These are phyloP conservation scores for Cancer borealis DNA, from an alignment of 2,888 invertebrate genomes.

Conservation along the genomic window DNA sequence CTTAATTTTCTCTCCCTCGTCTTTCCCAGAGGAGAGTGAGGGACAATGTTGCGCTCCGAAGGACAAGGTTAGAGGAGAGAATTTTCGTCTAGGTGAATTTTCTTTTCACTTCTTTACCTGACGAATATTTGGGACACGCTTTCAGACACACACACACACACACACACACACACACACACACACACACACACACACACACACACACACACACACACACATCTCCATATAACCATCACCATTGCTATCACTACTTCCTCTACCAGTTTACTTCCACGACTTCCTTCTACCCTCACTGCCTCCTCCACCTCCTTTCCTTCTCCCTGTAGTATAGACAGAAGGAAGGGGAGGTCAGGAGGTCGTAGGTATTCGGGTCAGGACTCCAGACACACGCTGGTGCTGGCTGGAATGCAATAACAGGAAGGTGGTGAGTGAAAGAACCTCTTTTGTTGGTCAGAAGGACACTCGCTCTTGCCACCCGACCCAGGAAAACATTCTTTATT, in stretches of 20 bases:
- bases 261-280: neutral
- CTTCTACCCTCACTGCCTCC: neutral
- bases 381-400: neutral
- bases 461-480: neutral
- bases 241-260: neutral
- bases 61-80: slow-evolving; percentile 34
- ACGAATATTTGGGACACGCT: neutral
- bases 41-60: slow-evolving; percentile 29
- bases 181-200: neutral
- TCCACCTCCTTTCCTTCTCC: neutral
- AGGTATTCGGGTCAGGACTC: neutral
- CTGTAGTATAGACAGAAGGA: neutral
- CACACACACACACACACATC: neutral
- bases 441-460: slow-evolving; percentile 40
- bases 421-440: slow-evolving; percentile 37
- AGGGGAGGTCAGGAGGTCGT: neutral
- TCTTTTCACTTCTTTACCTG: slow-evolving; percentile 10
- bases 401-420: slow-evolving; percentile 37
- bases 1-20: slow-evolving; percentile 33
- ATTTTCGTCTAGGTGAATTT: neutral
- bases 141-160: neutral
- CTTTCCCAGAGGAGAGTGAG: slow-evolving; percentile 18
- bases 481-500: neutral
- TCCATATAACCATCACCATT: neutral
- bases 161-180: neutral